Evolutionary conservation across 1,140 invertebrate genomes (phyloP).

Genomic region (Procambarus clarkii): DNA sequence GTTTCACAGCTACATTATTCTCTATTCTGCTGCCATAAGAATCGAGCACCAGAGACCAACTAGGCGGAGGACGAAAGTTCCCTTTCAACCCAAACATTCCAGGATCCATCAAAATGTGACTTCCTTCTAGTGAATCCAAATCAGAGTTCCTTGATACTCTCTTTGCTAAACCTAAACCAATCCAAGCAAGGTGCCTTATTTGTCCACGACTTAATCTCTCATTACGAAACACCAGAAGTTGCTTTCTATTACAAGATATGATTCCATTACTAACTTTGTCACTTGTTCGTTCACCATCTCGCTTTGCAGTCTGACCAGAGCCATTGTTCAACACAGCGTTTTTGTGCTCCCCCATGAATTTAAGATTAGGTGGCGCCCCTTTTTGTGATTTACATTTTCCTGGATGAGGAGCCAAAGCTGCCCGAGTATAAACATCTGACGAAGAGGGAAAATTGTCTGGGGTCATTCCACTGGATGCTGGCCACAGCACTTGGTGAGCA

Average conservation of each 20-base stretch:
- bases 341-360: background rate
- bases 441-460: background rate
- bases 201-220: background rate
- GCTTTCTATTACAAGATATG: background rate
- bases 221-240: background rate
- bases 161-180: background rate
- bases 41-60: background rate
- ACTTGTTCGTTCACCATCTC: background rate
- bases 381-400: background rate
- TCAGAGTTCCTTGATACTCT: background rate
- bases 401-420: background rate
- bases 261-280: background rate
- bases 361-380: background rate
- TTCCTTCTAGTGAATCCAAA: background rate
- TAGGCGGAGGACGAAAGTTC: background rate
- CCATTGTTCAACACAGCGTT: background rate
- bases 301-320: background rate
- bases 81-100: conserved; percentile 2
- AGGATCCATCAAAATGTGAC: background rate
- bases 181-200: background rate
- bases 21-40: background rate
- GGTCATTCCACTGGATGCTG: background rate
- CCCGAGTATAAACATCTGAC: background rate
- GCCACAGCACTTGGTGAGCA: background rate
- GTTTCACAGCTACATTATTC: background rate